Conservation (phyloP, 2,888 invertebrate genomes). For the Gasteruption jaculator region DNA sequence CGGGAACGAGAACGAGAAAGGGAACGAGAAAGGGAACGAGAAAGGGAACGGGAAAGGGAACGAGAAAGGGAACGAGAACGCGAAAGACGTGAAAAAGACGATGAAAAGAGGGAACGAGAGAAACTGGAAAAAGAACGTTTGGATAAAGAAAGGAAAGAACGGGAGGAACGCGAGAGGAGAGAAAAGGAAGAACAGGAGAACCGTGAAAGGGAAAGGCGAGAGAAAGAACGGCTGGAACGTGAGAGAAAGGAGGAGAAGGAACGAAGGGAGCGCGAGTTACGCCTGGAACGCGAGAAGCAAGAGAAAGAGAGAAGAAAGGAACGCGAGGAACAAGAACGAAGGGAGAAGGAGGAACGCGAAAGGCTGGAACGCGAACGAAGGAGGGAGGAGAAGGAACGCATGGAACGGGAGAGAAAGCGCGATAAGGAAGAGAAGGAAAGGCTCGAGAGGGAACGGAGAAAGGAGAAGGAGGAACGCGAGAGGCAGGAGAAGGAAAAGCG, state of each 20-base stretch:
- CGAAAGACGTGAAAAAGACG: constrained; percentile 32
- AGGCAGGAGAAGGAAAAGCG: constrained; percentile 41
- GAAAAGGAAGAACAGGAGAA: constrained; percentile 53
- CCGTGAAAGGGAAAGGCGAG: constrained; percentile 36
- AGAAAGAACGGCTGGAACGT: constrained; percentile 46
- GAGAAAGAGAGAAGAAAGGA: constrained; percentile 47
- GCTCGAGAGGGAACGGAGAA: constrained; percentile 36
- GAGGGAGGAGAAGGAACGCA: constrained; percentile 45
- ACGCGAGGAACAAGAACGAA: constrained; percentile 41
- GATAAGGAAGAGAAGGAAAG: constrained; percentile 47
- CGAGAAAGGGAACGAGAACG: constrained; percentile 32
- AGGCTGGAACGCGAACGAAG: constrained; percentile 35
- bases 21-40: constrained; percentile 36
- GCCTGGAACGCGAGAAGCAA: constrained; percentile 41
- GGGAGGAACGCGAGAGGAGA: constrained; percentile 40
- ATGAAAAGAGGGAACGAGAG: constrained; percentile 43
- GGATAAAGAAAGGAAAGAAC: constrained; percentile 47
- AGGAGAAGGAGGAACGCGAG: constrained; percentile 45
- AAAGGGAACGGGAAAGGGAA: constrained; percentile 36
- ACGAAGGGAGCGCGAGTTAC: constrained; percentile 41
- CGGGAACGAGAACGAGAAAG: constrained; percentile 37
- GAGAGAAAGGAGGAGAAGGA: constrained; percentile 32
- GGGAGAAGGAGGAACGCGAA: constrained; percentile 52
- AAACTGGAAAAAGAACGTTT: constrained; percentile 39
- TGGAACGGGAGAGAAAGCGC: constrained; percentile 47